Evolutionary conservation across 2,888 invertebrate species (phyloP).

Genomic region (Rhodophaea formosa): DNA sequence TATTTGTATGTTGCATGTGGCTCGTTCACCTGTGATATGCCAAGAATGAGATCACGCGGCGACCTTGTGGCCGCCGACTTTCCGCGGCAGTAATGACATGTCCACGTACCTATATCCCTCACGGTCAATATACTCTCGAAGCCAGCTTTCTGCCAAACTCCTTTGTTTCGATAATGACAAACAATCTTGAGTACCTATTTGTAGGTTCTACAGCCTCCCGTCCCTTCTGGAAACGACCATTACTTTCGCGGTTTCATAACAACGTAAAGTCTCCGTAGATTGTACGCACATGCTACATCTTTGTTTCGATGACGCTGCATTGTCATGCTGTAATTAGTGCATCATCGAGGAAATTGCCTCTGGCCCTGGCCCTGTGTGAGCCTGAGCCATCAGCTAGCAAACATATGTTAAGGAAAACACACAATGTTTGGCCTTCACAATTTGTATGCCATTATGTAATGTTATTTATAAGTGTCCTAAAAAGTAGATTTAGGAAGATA

Average conservation of each 20-base stretch:
- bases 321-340: not conserved
- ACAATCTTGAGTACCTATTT: not conserved
- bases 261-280: constrained; percentile 32
- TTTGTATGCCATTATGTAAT: constrained; percentile 25
- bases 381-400: not conserved
- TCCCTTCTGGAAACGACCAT: constrained; percentile 29
- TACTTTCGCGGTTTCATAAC: constrained; percentile 49
- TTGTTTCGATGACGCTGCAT: constrained; percentile 17
- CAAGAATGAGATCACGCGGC: constrained; percentile 72
- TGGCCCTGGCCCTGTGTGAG: not conserved
- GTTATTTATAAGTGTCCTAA: not conserved
- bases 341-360: not conserved
- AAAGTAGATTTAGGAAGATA: not conserved
- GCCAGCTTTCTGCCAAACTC: not conserved
- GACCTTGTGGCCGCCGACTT: constrained; percentile 71
- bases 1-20: constrained; percentile 27
- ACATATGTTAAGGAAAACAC: constrained; percentile 11
- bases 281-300: constrained; percentile 25
- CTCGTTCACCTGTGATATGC: constrained; percentile 48
- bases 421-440: constrained; percentile 27
- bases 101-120: constrained; percentile 45
- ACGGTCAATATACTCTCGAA: constrained; percentile 36
- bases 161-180: not conserved
- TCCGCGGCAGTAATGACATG: constrained; percentile 57
- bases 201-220: not conserved